phyloP scores from a whole-genome alignment of 1,140 invertebrate genomes.

The Hesperophylax magnus region DNA sequence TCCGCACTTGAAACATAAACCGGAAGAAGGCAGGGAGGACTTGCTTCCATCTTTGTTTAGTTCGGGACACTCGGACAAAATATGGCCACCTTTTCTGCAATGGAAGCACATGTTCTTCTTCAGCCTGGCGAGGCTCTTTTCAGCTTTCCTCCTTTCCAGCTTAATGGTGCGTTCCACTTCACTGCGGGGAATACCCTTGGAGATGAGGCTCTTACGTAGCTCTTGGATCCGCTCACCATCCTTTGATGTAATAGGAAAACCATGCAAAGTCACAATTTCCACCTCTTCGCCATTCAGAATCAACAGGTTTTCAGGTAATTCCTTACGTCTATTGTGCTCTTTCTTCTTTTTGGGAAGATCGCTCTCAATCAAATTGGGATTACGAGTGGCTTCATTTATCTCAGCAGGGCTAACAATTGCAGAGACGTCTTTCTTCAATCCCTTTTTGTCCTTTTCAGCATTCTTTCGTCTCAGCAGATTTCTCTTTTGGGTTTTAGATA shows the following conservation, averaged over 20 bases:
- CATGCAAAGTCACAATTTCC: constrained; percentile 76
- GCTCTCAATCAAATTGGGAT: constrained; percentile 46
- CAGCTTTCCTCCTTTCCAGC: constrained; percentile 78
- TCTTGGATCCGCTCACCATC: constrained; percentile 78
- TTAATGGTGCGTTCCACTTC: constrained; percentile 79
- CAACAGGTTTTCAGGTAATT: constrained; percentile 68
- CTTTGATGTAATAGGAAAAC: constrained; percentile 79
- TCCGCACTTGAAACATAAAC: constrained; percentile 88
- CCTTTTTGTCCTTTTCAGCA: not conserved
- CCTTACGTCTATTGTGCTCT: constrained; percentile 69
- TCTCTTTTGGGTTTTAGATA: not conserved
- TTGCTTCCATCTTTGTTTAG: constrained; percentile 63
- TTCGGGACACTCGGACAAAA: constrained; percentile 85
- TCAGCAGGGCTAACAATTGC: constrained; percentile 37
- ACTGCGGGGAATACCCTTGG: constrained; percentile 78
- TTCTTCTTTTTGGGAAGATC: constrained; percentile 45
- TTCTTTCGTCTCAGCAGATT: constrained; percentile 3
- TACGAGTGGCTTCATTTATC: constrained; percentile 60
- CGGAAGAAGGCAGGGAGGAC: constrained; percentile 64
- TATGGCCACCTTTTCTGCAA: constrained; percentile 84
- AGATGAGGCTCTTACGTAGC: constrained; percentile 75
- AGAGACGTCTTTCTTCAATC: not conserved
- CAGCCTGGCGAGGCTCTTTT: constrained; percentile 78
- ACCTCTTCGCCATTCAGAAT: constrained; percentile 77
- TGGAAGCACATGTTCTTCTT: constrained; percentile 85